These are phyloP conservation scores for Cyrtonyx montezumae DNA, from an alignment of 2,113 vertebrate species.

Conservation along the genomic window DNA sequence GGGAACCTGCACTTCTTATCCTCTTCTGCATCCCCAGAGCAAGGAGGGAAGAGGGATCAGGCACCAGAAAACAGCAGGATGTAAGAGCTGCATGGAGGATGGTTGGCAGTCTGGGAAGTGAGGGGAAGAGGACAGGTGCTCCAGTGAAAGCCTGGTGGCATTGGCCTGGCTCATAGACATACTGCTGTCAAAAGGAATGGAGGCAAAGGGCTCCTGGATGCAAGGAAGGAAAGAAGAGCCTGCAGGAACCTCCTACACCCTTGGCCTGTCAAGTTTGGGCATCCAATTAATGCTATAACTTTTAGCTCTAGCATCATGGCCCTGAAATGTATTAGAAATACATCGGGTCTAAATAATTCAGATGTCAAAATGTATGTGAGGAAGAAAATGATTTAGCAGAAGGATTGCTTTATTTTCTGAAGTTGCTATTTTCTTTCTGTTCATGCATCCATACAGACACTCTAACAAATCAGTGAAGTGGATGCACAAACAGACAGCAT, in stretches of 20 bases:
- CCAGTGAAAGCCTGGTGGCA: not conserved
- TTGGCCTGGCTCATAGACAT: not conserved
- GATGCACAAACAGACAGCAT: not conserved
- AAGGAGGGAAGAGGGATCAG: not conserved
- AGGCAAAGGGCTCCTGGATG: not conserved
- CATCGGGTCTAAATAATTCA: slow-evolving; percentile 44
- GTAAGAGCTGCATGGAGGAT: not conserved
- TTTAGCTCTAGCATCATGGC: not conserved
- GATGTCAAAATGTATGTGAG: slow-evolving; percentile 24
- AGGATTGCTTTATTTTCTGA: slow-evolving; percentile 29
- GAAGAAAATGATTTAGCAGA: not conserved
- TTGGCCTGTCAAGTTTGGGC: not conserved
- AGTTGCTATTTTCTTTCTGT: slow-evolving; percentile 18
- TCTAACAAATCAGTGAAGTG: slow-evolving; percentile 59
- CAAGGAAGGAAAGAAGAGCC: not conserved
- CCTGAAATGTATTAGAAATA: slow-evolving; percentile 1
- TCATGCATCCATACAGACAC: not conserved
- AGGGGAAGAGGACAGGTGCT: not conserved
- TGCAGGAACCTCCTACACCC: not conserved
- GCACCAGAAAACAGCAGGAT: not conserved
- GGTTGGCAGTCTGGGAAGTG: not conserved
- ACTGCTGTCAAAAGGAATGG: not conserved
- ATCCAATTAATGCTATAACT: not conserved
- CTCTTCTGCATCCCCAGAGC: not conserved
- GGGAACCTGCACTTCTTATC: not conserved